These are phyloP conservation scores for Melanogrammus aeglefinus DNA, from an alignment of 2,797 vertebrate genomes.

Conservation along the genomic window DNA sequence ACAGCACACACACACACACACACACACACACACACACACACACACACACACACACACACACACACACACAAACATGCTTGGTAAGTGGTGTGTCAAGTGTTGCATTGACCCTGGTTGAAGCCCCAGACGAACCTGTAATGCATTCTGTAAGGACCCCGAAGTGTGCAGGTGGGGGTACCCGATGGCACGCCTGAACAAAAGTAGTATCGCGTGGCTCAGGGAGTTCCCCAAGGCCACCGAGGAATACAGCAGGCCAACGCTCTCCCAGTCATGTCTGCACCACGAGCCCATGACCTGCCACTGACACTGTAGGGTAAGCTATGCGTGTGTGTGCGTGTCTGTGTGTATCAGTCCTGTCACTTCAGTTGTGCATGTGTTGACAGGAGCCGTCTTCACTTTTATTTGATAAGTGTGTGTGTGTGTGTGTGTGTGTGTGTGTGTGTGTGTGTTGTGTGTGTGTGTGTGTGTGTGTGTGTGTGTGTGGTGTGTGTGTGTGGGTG, in stretches of 20 bases:
- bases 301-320: not conserved
- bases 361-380: constrained; percentile 2
- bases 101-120: no score
- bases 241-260: not conserved
- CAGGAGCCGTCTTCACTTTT: not conserved
- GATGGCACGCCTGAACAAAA: no score
- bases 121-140: no score
- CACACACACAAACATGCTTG: not conserved
- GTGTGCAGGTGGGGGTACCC: not conserved
- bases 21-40: not conserved
- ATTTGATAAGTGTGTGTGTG: not conserved
- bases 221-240: not conserved
- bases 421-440: no score
- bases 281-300: not conserved
- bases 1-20: not conserved
- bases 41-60: constrained; percentile 4
- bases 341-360: not conserved
- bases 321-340: not conserved
- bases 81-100: not conserved
- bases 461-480: not conserved
- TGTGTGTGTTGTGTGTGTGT: not conserved
- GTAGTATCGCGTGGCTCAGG: not conserved
- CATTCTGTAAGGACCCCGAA: no score
- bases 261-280: not conserved
- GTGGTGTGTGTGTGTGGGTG: no score